Conservation (phyloP, 2,113 vertebrate genomes). For the Paracanthobrama guichenoti region DNA sequence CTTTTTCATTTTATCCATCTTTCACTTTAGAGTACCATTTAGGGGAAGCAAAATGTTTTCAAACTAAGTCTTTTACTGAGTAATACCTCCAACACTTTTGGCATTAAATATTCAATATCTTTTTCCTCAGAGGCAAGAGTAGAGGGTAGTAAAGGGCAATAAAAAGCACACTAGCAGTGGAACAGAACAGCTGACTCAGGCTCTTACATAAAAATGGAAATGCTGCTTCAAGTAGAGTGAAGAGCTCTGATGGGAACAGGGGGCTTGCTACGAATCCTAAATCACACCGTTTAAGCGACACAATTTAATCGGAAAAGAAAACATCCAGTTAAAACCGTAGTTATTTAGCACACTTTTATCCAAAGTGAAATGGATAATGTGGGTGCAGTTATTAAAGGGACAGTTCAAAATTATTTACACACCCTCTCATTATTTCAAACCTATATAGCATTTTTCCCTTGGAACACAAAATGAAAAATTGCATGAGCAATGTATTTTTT, state of each 20-base stretch:
- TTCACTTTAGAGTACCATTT: not conserved
- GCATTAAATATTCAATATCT: conserved; percentile 53
- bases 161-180: conserved; percentile 42
- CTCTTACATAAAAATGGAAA: conserved; percentile 41
- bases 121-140: conserved; percentile 26
- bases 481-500: not conserved
- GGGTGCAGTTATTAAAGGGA: not conserved
- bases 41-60: conserved; percentile 4
- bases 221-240: conserved; percentile 15
- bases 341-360: not conserved
- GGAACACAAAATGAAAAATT: not conserved
- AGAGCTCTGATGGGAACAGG: conserved; percentile 24
- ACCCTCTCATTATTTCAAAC: not conserved
- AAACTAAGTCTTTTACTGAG: conserved; percentile 11
- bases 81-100: conserved; percentile 28
- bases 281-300: conserved; percentile 13
- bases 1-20: not conserved
- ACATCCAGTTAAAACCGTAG: not conserved
- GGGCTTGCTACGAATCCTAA: conserved; percentile 18
- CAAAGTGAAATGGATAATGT: not conserved
- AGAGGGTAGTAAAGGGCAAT: conserved; percentile 6
- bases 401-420: not conserved
- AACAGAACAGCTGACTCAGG: conserved; percentile 53
- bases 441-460: not conserved
- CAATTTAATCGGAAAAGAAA: conserved; percentile 25